Evolutionary conservation across 1,140 invertebrate genomes (phyloP).

Genomic region (Lasioglossum baleicum): DNA sequence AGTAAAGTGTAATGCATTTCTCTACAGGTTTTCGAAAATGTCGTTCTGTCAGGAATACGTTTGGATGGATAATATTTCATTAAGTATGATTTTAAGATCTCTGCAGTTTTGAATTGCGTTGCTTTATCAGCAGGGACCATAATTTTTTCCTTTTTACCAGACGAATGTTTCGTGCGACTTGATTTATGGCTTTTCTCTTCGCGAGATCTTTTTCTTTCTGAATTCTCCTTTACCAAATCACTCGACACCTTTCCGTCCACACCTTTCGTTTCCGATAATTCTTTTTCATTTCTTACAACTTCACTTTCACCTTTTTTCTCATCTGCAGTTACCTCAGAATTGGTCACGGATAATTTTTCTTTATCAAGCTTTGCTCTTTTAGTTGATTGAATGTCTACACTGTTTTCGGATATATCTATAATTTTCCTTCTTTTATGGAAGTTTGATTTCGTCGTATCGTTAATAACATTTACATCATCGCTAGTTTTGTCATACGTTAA

Average conservation of each 20-base stretch:
- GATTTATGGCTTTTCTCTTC: not conserved
- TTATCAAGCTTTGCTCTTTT: slow-evolving; percentile 15
- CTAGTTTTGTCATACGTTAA: slow-evolving; percentile 4
- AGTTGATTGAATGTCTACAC: not conserved
- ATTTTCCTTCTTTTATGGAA: slow-evolving; percentile 27
- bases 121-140: slow-evolving; percentile 55
- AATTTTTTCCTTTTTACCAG: slow-evolving; percentile 26
- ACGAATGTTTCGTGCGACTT: slow-evolving; percentile 8
- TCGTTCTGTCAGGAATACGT: slow-evolving; percentile 66
- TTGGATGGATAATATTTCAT: slow-evolving; percentile 69
- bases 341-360: not conserved
- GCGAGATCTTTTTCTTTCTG: slow-evolving; percentile 10
- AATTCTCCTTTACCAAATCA: not conserved
- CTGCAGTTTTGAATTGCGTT: slow-evolving; percentile 64
- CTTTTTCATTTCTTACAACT: slow-evolving; percentile 8
- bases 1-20: slow-evolving; percentile 67
- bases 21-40: slow-evolving; percentile 67
- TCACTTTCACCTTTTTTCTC: slow-evolving; percentile 13
- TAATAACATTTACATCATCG: slow-evolving; percentile 8
- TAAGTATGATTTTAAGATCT: slow-evolving; percentile 67
- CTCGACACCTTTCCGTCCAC: not conserved
- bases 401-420: slow-evolving; percentile 13
- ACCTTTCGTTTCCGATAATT: not conserved
- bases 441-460: slow-evolving; percentile 29
- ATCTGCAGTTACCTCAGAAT: not conserved